Evolutionary conservation across 2,113 vertebrate species (phyloP), one percentile per base, ranked within the genome.

Genomic region (Strix aluco): DNA sequence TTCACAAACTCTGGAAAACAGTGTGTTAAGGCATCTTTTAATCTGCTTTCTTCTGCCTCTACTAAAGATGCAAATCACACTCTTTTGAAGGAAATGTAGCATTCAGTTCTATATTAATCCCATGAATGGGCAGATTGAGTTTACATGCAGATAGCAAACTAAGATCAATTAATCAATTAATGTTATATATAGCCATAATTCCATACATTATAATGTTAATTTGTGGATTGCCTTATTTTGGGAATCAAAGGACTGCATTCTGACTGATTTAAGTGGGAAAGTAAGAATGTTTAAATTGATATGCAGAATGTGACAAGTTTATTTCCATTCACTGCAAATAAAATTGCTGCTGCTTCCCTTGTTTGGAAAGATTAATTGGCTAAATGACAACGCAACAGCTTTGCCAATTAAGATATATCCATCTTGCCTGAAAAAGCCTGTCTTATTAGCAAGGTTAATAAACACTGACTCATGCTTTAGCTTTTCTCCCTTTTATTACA

Each of bases 401-500:
- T 84, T 58, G 44, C 59, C 49, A 72, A 86, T 94, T 85, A 92
- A 92, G 62, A 73, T 81, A 72, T 12, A 94, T 94, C 58, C 67
- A 73, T 86, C 75, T 67, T 94, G 36, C n/a, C 71, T 94, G 71
- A 80, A 79, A 96, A 94, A 89, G 38, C 47, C 70, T 92, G 47
- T 80, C 85, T 88, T 80, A 73, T 92, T 94, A 96, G 71, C 40
- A 71, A 85, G 57, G 86, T 93, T 96, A 95, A 90, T 94, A 86
- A 92, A 87, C 62, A 92, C n/a, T 83, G 58, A 81, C 40, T 88
- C 38, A 63, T 3, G 3, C 47, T 92, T 94, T 44, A 92, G 77
- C 38, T 92, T 90, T 92, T 91, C 42, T 88, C 40, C 25, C 25
- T 66, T 49, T 79, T 86, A 78, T 92, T 90, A 67, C 27, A 26